Conservation (phyloP, 2,888 invertebrate genomes). For the Furcula furcula region DNA sequence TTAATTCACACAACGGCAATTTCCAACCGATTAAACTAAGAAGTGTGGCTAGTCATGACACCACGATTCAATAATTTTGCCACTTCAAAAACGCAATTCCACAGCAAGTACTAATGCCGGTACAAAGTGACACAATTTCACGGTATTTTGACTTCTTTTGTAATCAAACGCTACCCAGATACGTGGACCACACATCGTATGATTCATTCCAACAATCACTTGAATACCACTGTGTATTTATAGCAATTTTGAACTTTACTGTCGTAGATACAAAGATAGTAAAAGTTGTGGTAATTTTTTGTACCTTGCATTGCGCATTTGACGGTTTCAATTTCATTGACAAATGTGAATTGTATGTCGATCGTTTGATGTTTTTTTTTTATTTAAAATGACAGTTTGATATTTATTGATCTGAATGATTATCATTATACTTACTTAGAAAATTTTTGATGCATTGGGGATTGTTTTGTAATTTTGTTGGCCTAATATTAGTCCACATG, state of each 20-base stretch:
- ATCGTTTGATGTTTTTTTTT: slow-evolving; percentile 13
- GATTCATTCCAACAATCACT: slow-evolving; percentile 8
- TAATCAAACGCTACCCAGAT: slow-evolving; percentile 53
- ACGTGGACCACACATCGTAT: slow-evolving; percentile 65
- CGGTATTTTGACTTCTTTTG: slow-evolving; percentile 61
- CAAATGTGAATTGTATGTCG: slow-evolving; percentile 22
- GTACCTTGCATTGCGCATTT: slow-evolving; percentile 26
- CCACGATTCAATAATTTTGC: slow-evolving; percentile 44
- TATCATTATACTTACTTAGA: too few relatives aligned
- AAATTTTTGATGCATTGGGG: too few relatives aligned
- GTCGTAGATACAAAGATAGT: not conserved
- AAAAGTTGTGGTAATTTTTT: slow-evolving; percentile 3
- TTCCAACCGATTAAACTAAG: slow-evolving; percentile 47
- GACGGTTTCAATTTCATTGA: slow-evolving; percentile 32
- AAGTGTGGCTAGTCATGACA: slow-evolving; percentile 38
- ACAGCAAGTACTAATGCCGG: slow-evolving; percentile 33
- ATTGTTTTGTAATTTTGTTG: too few relatives aligned
- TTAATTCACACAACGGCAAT: slow-evolving; percentile 15
- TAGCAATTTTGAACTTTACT: slow-evolving; percentile 7
- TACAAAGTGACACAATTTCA: slow-evolving; percentile 74
- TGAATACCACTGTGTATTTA: not conserved
- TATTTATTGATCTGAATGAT: slow-evolving; percentile 19
- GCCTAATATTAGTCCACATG: too few relatives aligned
- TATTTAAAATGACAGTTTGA: slow-evolving; percentile 19
- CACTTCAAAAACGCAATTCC: slow-evolving; percentile 47